A percentile compares a stretch with the other conserved stretches of the same genome.
Evolutionary conservation across 1,140 invertebrate species (phyloP).

Genomic region (Trichonephila clavata): DNA sequence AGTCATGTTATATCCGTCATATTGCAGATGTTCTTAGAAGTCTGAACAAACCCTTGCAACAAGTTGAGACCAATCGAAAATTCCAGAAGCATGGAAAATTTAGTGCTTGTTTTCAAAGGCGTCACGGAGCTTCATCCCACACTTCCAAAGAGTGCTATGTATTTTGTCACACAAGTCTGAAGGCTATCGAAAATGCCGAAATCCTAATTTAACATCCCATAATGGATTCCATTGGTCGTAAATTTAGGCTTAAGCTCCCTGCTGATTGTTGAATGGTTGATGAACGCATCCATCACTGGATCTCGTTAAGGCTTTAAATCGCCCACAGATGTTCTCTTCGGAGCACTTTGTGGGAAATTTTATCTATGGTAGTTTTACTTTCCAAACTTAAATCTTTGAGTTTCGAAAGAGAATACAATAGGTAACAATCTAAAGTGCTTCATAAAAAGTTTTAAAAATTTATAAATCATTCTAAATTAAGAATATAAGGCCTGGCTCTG

Average conservation of each 20-base stretch:
- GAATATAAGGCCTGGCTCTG: too few relatives aligned
- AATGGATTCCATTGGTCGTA: slow-evolving; percentile 11
- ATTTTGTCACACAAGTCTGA: slow-evolving; percentile 18
- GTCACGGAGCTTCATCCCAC: background rate
- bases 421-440: too few relatives aligned
- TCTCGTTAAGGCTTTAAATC: background rate
- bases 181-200: background rate
- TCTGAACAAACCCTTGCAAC: background rate
- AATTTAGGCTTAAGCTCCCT: background rate
- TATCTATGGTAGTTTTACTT: too few relatives aligned
- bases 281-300: background rate
- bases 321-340: background rate
- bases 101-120: background rate
- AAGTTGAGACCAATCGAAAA: background rate
- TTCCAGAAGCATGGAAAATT: background rate
- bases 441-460: too few relatives aligned
- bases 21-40: background rate
- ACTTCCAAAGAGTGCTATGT: background rate
- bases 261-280: background rate
- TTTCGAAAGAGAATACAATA: too few relatives aligned
- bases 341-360: background rate
- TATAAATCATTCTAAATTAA: too few relatives aligned
- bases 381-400: too few relatives aligned
- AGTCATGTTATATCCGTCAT: background rate
- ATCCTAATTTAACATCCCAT: slow-evolving; percentile 38